Evolutionary conservation across 2,888 invertebrate genomes (phyloP).

Genomic region (Lepetodrilus schrolli): DNA sequence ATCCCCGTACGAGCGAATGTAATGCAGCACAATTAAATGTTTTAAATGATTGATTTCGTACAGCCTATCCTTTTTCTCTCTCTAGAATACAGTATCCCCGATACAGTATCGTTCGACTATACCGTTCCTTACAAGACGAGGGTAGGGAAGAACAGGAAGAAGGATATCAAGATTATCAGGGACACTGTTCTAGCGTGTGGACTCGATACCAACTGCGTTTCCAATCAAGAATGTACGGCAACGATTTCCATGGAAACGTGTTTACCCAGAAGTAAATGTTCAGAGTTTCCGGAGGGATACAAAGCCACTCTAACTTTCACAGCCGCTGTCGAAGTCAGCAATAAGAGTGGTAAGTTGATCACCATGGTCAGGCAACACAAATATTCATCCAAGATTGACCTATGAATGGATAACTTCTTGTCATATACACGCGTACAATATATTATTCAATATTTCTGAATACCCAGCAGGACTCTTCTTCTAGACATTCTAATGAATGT

Average conservation of each 20-base stretch:
- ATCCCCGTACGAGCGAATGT: too few species aligned
- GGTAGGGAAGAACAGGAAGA: neutral
- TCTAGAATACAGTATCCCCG: neutral
- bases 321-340: neutral
- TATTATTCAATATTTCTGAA: too few species aligned
- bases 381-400: too few species aligned
- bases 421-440: too few species aligned
- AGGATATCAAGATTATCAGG: neutral
- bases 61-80: too few species aligned
- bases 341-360: neutral
- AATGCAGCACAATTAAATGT: too few species aligned
- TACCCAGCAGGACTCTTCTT: too few species aligned
- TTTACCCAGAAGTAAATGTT: neutral
- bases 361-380: too few species aligned
- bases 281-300: neutral
- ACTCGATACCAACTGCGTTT: neutral
- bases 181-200: neutral
- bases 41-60: too few species aligned
- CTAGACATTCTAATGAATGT: too few species aligned
- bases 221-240: neutral
- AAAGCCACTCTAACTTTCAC: neutral
- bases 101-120: neutral
- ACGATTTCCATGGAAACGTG: neutral
- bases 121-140: slow-evolving; percentile 6
- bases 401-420: too few species aligned